These are phyloP conservation scores for Hydrozoanthus gracilis DNA, from an alignment of 92 coral and sea anemone genomes.

Conservation along the genomic window DNA sequence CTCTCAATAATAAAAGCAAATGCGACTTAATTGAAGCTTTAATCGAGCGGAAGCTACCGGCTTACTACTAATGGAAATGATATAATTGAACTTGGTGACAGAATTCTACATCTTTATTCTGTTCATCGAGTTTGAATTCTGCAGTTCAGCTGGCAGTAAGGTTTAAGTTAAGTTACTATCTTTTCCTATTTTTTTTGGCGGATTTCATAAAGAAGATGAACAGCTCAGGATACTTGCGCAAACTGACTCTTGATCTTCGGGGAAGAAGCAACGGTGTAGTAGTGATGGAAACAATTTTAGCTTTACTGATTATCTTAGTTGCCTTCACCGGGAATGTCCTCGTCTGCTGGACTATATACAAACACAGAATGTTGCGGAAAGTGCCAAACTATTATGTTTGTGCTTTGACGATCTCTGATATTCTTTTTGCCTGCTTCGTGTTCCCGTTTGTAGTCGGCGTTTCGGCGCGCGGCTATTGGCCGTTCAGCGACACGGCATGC, in stretches of 20 bases:
- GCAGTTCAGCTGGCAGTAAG: background rate
- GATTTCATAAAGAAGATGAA: constrained; percentile 14
- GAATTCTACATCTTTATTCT: too few species aligned
- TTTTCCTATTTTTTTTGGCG: background rate
- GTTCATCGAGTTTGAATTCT: background rate
- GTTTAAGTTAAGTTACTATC: background rate
- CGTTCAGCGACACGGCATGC: constrained; percentile 24
- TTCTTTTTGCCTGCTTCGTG: constrained; percentile 9
- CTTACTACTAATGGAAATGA: too few species aligned
- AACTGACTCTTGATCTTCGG: constrained; percentile 11
- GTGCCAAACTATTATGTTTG: constrained; percentile 39
- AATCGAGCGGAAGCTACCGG: background rate
- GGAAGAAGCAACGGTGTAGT: constrained; percentile 3
- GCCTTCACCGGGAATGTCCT: constrained; percentile 30
- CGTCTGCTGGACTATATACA: constrained; percentile 35
- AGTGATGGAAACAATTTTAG: constrained; percentile 3
- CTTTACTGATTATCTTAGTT: constrained; percentile 10
- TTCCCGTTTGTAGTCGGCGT: constrained; percentile 35
- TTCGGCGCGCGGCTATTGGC: constrained; percentile 31
- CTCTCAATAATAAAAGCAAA: background rate
- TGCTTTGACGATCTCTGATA: constrained; percentile 25
- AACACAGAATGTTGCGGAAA: constrained; percentile 18
- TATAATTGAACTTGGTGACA: too few species aligned
- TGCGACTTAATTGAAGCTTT: background rate
- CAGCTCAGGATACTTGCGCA: background rate